Conservation (phyloP, 1,140 invertebrate species). For the Bombus terrestris region DNA sequence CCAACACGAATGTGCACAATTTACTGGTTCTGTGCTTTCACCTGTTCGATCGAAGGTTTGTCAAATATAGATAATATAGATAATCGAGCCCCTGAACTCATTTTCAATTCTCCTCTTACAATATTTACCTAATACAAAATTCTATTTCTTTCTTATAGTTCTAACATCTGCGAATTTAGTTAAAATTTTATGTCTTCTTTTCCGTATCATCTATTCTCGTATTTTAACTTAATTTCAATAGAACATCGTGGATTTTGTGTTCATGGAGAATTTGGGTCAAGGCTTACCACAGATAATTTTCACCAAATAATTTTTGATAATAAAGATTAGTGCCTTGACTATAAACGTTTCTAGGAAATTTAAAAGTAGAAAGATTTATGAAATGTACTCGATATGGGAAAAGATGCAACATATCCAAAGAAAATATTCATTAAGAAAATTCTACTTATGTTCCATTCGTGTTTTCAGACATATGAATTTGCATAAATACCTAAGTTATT, state of each 20-base stretch:
- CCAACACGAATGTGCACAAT: constrained; percentile 39
- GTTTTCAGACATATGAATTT: too few relatives aligned
- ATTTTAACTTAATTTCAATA: not conserved
- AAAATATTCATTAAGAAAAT: too few relatives aligned
- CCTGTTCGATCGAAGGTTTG: constrained; percentile 42
- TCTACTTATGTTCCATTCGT: too few relatives aligned
- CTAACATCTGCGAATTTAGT: not conserved
- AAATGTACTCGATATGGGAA: too few relatives aligned
- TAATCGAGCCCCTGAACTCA: constrained; percentile 23
- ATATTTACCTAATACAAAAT: not conserved
- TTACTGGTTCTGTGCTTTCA: constrained; percentile 44
- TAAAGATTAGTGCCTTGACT: too few relatives aligned
- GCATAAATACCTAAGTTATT: not conserved
- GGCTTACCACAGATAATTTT: too few relatives aligned
- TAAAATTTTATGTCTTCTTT: not conserved
- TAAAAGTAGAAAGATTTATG: not conserved
- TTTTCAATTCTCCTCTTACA: not conserved
- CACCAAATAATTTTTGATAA: too few relatives aligned
- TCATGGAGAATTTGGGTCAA: too few relatives aligned
- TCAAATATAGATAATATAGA: constrained; percentile 17
- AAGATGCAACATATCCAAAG: too few relatives aligned
- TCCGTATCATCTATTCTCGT: too few relatives aligned
- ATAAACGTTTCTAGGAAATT: too few relatives aligned
- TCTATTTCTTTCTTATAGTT: not conserved
- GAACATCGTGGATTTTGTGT: not conserved